Evolutionary conservation across 2,797 vertebrate genomes (phyloP).

Genomic region (Siniperca obscura): DNA sequence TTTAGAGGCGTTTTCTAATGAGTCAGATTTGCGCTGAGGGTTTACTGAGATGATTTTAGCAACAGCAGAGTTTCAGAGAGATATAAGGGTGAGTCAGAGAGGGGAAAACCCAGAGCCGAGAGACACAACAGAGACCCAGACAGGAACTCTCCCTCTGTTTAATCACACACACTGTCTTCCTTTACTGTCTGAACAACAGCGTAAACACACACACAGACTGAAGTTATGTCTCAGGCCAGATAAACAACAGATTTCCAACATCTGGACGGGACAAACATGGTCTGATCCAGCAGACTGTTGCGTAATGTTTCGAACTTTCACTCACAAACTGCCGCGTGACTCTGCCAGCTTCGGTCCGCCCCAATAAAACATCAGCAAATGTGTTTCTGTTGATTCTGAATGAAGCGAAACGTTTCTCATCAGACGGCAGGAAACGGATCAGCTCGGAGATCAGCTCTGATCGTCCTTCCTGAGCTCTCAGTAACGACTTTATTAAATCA

Average conservation of each 20-base stretch:
- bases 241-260: conserved; percentile 26
- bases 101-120: conserved; percentile 29
- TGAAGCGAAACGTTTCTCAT: background rate
- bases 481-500: too few species aligned
- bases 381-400: conserved; percentile 4
- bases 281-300: conserved; percentile 28
- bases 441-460: too few species aligned
- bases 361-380: background rate
- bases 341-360: too few species aligned
- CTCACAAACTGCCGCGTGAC: background rate
- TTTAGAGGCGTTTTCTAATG: conserved; percentile 4
- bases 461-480: too few species aligned
- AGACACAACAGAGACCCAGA: conserved; percentile 58
- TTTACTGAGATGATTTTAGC: background rate
- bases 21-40: conserved; percentile 8
- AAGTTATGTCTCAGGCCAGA: conserved; percentile 5
- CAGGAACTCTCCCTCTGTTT: conserved; percentile 35
- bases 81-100: conserved; percentile 33
- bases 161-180: conserved; percentile 46
- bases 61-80: conserved; percentile 9
- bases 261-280: conserved; percentile 31
- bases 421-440: too few species aligned
- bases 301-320: conserved; percentile 17
- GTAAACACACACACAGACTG: conserved; percentile 1
- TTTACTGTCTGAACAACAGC: conserved; percentile 19